Conservation (phyloP, 2,888 invertebrate species). For the Dryadula phaetusa region DNA sequence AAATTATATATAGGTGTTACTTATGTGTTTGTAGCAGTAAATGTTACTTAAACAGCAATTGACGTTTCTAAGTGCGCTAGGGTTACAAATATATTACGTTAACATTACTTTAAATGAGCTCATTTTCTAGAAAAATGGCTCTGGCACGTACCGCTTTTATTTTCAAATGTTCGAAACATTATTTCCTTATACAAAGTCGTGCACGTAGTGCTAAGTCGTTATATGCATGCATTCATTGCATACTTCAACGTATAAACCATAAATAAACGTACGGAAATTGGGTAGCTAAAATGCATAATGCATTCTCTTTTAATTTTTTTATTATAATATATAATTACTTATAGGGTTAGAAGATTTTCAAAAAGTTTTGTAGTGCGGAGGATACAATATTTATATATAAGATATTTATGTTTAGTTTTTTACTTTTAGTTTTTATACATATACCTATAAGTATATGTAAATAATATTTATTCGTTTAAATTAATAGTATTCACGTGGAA, state of each 20-base stretch:
- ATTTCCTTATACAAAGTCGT: constrained; percentile 15
- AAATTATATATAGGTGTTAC: no score
- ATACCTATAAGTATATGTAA: neutral
- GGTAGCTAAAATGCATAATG: neutral
- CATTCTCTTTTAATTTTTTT: neutral
- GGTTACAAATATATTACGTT: neutral
- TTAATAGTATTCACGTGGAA: constrained; percentile 27
- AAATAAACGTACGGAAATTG: neutral
- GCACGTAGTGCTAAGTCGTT: constrained; percentile 23
- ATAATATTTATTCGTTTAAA: neutral
- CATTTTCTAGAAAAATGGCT: neutral
- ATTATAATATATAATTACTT: no score
- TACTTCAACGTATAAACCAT: constrained; percentile 14
- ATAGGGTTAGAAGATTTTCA: no score
- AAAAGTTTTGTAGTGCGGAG: no score
- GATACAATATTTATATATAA: no score
- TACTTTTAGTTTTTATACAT: neutral
- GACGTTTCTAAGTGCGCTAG: neutral
- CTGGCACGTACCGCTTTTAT: constrained; percentile 16
- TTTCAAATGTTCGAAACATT: constrained; percentile 5
- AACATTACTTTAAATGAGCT: neutral
- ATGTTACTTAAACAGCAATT: no score
- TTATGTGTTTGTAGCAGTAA: no score
- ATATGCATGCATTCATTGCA: constrained; percentile 2
- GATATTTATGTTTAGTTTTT: no score